Conservation (phyloP, 2,797 vertebrate genomes). For the Pangasius sanitwongsei region DNA sequence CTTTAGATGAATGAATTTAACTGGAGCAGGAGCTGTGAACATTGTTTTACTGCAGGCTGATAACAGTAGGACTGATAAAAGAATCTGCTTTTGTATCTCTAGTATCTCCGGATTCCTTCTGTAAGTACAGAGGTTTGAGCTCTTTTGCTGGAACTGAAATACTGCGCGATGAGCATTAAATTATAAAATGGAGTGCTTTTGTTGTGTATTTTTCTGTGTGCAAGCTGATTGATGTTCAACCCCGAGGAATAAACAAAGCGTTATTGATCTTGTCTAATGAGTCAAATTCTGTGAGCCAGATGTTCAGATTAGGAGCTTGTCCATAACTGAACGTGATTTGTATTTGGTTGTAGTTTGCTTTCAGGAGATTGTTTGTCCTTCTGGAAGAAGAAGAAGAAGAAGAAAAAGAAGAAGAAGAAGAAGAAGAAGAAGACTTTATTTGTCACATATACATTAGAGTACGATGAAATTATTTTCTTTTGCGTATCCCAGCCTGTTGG, state of each 20-base stretch:
- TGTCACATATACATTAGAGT: no score
- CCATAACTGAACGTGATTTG: background rate
- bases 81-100: background rate
- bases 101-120: constrained; percentile 58
- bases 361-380: no score
- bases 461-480: no score
- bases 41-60: constrained; percentile 17
- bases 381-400: no score
- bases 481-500: no score
- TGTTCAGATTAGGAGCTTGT: background rate
- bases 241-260: background rate
- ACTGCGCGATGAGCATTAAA: constrained; percentile 58
- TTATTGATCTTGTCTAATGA: background rate
- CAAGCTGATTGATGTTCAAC: background rate
- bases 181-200: background rate
- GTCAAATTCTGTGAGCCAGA: background rate
- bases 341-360: no score
- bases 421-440: no score
- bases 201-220: background rate
- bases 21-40: constrained; percentile 28
- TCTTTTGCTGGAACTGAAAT: constrained; percentile 67
- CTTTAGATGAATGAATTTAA: constrained; percentile 31
- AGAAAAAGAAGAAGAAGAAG: no score
- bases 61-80: constrained; percentile 1
- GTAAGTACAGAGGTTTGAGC: constrained; percentile 50